Percentiles rank a stretch among this genome's conserved stretches.
phyloP scores from a whole-genome alignment of 1,140 invertebrate genomes.

The Psilanteris sp. region DNA sequence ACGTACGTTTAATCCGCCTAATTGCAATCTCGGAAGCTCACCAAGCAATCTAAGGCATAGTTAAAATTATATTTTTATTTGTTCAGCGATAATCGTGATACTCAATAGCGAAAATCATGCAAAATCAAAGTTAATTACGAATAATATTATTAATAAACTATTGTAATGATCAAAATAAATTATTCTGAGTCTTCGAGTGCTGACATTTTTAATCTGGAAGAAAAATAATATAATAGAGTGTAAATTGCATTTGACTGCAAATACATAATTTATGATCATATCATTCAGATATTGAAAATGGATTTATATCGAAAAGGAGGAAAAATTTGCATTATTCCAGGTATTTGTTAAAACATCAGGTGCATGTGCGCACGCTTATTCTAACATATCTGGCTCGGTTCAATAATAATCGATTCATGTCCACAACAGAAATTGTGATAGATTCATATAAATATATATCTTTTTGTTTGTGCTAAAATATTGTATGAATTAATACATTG shows the following conservation, averaged over 20 bases:
- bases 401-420: slow-evolving; percentile 39
- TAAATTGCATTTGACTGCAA: too few relatives aligned
- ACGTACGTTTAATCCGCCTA: slow-evolving; percentile 30
- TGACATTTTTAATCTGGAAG: too few relatives aligned
- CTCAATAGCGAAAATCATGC: too few relatives aligned
- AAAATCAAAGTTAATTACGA: too few relatives aligned
- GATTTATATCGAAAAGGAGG: neutral
- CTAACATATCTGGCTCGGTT: slow-evolving; percentile 54
- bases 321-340: slow-evolving; percentile 32
- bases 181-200: too few relatives aligned
- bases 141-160: too few relatives aligned
- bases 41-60: too few relatives aligned
- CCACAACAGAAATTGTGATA: slow-evolving; percentile 44
- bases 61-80: too few relatives aligned
- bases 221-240: too few relatives aligned
- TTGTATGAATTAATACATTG: slow-evolving; percentile 36
- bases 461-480: slow-evolving; percentile 29
- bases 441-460: slow-evolving; percentile 25
- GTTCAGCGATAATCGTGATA: too few relatives aligned
- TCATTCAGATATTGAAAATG: slow-evolving; percentile 19
- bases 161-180: too few relatives aligned
- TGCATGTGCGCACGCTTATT: slow-evolving; percentile 46
- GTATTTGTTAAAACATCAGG: slow-evolving; percentile 19
- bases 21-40: slow-evolving; percentile 31
- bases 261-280: too few relatives aligned